Evolutionary conservation across 92 coral and sea anemone genomes (phyloP).

Genomic region (Parazoanthus atlanticus): DNA sequence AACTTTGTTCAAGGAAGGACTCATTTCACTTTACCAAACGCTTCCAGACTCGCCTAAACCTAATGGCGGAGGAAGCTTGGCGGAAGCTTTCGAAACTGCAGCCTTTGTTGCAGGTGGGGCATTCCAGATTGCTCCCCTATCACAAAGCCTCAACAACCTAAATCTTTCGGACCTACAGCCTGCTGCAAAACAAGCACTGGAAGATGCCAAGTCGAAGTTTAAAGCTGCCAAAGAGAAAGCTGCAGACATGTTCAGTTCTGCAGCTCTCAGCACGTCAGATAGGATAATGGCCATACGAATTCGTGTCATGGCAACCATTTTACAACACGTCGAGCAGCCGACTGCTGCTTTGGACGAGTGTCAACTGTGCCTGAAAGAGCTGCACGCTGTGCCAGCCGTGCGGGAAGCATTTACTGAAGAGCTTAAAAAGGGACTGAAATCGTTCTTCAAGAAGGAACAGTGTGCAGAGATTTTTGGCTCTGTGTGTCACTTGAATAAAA

Average conservation of each 20-base stretch:
- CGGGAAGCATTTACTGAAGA: conserved; percentile 34
- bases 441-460: conserved; percentile 35
- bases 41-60: background rate
- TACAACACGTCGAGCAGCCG: conserved; percentile 13
- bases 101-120: conserved; percentile 9
- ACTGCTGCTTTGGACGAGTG: conserved; percentile 4
- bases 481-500: conserved; percentile 34
- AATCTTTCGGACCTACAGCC: background rate
- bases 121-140: background rate
- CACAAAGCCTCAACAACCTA: conserved; percentile 8
- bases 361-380: conserved; percentile 20
- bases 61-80: background rate
- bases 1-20: conserved; percentile 37
- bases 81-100: conserved; percentile 24
- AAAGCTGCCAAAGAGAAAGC: conserved; percentile 31
- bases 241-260: background rate
- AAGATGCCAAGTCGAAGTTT: conserved; percentile 17
- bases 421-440: conserved; percentile 30
- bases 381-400: conserved; percentile 25
- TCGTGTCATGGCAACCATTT: conserved; percentile 38
- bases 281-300: background rate
- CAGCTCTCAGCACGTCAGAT: background rate
- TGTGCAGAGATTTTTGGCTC: conserved; percentile 32
- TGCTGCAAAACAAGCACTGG: conserved; percentile 14
- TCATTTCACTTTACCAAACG: conserved; percentile 7